A percentile compares a stretch with the other conserved stretches of the same genome.
Evolutionary conservation across 1,140 invertebrate species (phyloP).

Genomic region (Agraylea sexmaculata): DNA sequence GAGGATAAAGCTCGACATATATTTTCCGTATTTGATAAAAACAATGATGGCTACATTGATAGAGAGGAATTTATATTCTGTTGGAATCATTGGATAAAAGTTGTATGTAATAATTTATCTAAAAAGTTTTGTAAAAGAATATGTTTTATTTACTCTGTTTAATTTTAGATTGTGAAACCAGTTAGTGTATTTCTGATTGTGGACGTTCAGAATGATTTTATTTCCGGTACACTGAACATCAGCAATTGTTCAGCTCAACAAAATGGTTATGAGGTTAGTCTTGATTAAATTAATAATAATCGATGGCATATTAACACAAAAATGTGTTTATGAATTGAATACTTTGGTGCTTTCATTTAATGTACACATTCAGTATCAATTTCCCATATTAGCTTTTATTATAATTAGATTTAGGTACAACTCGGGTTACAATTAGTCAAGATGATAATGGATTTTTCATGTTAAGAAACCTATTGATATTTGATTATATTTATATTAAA

Average conservation of each 20-base stretch:
- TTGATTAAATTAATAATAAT: no score
- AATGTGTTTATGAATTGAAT: no score
- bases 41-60: conserved; percentile 68
- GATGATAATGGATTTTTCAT: no score
- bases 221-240: conserved; percentile 86
- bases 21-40: conserved; percentile 67
- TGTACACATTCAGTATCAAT: no score
- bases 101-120: conserved; percentile 37
- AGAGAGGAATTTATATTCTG: conserved; percentile 71
- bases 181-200: conserved; percentile 86
- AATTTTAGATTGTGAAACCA: conserved; percentile 66
- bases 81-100: conserved; percentile 79
- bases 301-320: no score
- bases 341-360: no score
- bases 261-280: conserved; percentile 66
- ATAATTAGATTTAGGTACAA: no score
- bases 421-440: no score
- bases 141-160: conserved; percentile 11
- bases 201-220: conserved; percentile 98
- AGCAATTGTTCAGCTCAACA: conserved; percentile 86
- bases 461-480: no score
- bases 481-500: no score
- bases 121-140: conserved; percentile 6
- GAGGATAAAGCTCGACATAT: conserved; percentile 60
- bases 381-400: no score